phyloP scores from a whole-genome alignment of 2,113 vertebrate genomes.

The Peromyscus californicus region DNA sequence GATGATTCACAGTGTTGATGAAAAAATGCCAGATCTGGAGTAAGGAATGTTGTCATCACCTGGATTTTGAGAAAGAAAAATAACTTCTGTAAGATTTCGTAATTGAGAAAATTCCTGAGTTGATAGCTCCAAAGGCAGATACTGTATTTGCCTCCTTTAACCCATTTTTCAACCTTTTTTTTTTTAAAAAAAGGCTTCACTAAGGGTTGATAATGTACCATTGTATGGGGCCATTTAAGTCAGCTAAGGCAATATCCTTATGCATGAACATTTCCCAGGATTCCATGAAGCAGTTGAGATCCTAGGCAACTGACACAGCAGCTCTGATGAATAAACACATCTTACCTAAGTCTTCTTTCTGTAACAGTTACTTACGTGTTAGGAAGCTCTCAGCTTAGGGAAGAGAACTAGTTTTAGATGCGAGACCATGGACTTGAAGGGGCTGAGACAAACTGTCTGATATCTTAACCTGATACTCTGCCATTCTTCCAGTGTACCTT shows the following conservation, averaged over 20 bases:
- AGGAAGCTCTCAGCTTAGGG: constrained; percentile 77
- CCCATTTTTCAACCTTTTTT: constrained; percentile 90
- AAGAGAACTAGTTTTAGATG: constrained; percentile 72
- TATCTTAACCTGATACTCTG: constrained; percentile 60
- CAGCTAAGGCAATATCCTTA: constrained; percentile 87
- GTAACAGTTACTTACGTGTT: constrained; percentile 80
- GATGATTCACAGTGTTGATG: constrained; percentile 84
- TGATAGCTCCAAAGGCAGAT: constrained; percentile 95
- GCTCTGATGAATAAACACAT: constrained; percentile 84
- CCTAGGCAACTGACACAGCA: constrained; percentile 79
- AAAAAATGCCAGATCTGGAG: constrained; percentile 97
- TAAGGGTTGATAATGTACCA: constrained; percentile 94
- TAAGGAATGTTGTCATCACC: constrained; percentile 87
- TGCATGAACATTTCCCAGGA: constrained; percentile 88
- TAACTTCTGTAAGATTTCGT: constrained; percentile 91
- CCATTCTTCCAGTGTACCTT: constrained; percentile 76
- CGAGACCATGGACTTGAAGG: constrained; percentile 79
- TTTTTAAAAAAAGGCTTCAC: constrained; percentile 91
- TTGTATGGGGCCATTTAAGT: constrained; percentile 91
- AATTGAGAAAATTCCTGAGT: constrained; percentile 92
- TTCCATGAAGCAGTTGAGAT: constrained; percentile 84
- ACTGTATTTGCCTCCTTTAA: constrained; percentile 90
- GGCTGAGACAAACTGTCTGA: constrained; percentile 78
- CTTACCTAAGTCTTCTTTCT: constrained; percentile 84
- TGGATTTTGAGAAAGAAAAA: constrained; percentile 88